These are phyloP conservation scores for Drosophila nebulosa DNA, from an alignment of 1,140 invertebrate species.

Conservation along the genomic window DNA sequence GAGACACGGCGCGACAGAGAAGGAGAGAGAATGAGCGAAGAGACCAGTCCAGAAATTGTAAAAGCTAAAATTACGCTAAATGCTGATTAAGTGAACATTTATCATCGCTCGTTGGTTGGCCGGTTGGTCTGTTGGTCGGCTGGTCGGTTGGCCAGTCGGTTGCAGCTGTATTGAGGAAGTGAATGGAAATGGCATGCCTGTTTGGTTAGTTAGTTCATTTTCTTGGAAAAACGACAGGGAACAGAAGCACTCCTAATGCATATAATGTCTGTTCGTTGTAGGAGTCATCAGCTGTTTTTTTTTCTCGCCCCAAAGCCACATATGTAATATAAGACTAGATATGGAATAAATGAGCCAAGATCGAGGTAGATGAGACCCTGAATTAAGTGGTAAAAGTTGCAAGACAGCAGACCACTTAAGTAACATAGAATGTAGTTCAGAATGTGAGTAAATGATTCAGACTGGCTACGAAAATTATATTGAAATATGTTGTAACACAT, in stretches of 20 bases:
- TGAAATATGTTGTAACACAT: not conserved
- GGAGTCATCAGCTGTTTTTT: constrained; percentile 53
- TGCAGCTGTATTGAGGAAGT: constrained; percentile 58
- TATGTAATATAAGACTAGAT: not conserved
- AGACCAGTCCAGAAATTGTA: constrained; percentile 56
- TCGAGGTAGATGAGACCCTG: constrained; percentile 20
- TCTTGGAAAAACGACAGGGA: constrained; percentile 66
- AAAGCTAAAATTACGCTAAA: constrained; percentile 81
- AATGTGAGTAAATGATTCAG: not conserved
- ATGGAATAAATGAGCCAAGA: constrained; percentile 33
- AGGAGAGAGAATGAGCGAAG: constrained; percentile 3
- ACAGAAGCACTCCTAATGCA: constrained; percentile 47
- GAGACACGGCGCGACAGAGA: not conserved
- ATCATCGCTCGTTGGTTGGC: constrained; percentile 70
- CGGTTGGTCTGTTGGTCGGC: not conserved
- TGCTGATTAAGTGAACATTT: constrained; percentile 81
- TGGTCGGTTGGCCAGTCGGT: not conserved
- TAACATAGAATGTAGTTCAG: not conserved
- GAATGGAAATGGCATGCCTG: constrained; percentile 43
- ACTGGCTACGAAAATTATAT: not conserved
- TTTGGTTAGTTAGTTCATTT: constrained; percentile 73
- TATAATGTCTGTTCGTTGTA: constrained; percentile 24
- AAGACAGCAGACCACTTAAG: not conserved
- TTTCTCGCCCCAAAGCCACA: constrained; percentile 13
- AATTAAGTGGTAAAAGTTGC: constrained; percentile 54